Evolutionary conservation across 2,113 vertebrate species (phyloP).

Genomic region (Pseudopodoces humilis): DNA sequence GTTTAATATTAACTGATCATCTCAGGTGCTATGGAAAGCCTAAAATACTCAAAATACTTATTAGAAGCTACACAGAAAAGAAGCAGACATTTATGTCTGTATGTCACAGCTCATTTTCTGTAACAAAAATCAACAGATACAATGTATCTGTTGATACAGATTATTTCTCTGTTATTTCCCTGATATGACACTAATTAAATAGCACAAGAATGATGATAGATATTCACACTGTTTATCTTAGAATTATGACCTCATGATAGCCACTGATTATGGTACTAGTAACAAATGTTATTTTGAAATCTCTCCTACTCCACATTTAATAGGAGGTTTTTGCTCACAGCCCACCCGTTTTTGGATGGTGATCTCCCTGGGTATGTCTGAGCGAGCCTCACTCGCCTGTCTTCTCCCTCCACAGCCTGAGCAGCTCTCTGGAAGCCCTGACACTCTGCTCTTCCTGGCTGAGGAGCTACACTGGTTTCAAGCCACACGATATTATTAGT

Average conservation of each 20-base stretch:
- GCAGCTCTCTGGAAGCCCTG: neutral
- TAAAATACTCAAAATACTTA: neutral
- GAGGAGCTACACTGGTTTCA: neutral
- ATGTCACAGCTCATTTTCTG: neutral
- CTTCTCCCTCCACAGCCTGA: neutral
- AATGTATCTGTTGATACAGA: no score
- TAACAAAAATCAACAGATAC: neutral
- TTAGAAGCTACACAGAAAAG: neutral
- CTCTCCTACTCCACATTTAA: neutral
- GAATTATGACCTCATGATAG: neutral
- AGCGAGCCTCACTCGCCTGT: neutral
- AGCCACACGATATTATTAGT: neutral
- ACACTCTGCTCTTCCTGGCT: neutral
- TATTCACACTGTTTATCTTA: neutral
- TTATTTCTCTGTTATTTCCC: neutral
- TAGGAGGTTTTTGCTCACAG: neutral
- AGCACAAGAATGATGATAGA: neutral
- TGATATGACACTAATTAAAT: neutral
- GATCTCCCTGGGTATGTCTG: neutral
- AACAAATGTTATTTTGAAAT: neutral
- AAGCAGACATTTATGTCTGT: neutral
- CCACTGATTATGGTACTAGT: neutral
- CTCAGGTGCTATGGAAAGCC: neutral
- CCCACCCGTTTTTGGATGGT: neutral
- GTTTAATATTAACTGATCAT: neutral